phyloP scores from a whole-genome alignment of 2,113 vertebrate species.

The Sula dactylatra region DNA sequence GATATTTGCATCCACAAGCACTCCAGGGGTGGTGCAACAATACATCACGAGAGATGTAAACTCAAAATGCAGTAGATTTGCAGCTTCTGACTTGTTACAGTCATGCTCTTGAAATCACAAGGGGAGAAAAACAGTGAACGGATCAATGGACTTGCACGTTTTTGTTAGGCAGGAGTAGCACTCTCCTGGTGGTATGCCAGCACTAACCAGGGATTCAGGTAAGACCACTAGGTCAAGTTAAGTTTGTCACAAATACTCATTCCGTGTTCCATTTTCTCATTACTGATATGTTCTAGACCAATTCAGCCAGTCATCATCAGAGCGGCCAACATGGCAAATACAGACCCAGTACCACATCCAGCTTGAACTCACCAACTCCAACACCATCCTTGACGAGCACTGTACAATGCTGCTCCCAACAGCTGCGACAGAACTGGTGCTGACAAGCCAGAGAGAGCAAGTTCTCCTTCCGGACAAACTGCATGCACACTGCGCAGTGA shows the following conservation, averaged over 20 bases:
- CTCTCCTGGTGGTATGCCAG: neutral
- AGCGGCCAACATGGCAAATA: neutral
- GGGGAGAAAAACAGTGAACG: neutral
- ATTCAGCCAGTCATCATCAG: neutral
- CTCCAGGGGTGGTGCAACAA: neutral
- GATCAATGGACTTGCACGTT: neutral
- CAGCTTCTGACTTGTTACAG: neutral
- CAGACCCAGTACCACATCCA: neutral
- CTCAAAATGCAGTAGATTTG: neutral
- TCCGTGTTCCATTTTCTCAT: neutral
- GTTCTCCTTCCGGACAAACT: constrained; percentile 93
- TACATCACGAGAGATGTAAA: neutral
- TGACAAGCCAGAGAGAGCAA: constrained; percentile 93
- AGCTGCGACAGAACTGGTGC: constrained; percentile 97
- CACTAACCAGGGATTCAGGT: neutral
- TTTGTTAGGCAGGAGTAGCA: neutral
- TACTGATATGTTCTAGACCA: neutral
- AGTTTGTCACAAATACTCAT: neutral
- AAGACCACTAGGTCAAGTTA: neutral
- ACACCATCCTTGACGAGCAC: constrained; percentile 96
- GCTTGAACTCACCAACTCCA: constrained; percentile 88
- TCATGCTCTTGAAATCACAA: neutral
- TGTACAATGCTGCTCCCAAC: constrained; percentile 98
- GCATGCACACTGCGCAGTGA: constrained; percentile 98
- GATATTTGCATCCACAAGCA: neutral